Percentiles rank a stretch among this genome's conserved stretches.
These are phyloP conservation scores for Leucania comma DNA, from an alignment of 2,888 invertebrate species.

Conservation along the genomic window DNA sequence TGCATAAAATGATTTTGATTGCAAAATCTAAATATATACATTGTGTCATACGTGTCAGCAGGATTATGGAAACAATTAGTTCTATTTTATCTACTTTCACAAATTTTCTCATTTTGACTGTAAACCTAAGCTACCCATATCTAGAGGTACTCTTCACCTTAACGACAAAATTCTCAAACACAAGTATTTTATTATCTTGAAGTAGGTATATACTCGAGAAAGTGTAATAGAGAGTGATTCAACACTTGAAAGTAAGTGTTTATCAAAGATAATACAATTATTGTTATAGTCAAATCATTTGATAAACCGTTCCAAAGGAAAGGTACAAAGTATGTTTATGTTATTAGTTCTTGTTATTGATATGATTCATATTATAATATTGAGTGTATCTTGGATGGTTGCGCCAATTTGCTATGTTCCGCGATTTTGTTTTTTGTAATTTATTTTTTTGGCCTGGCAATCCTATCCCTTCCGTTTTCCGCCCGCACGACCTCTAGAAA, in stretches of 20 bases:
- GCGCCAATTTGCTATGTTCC: no score
- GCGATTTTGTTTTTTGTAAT: no score
- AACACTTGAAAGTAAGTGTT: conserved; percentile 22
- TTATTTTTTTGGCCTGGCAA: no score
- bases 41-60: not conserved
- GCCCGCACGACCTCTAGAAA: no score
- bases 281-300: not conserved
- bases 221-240: conserved; percentile 3
- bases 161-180: conserved; percentile 8
- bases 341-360: not conserved
- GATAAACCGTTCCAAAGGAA: not conserved
- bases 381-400: no score
- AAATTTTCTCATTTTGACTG: not conserved
- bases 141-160: not conserved
- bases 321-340: not conserved
- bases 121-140: no score
- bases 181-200: conserved; percentile 10
- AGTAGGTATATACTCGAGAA: conserved; percentile 10
- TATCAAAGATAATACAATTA: conserved; percentile 21
- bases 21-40: no score
- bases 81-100: not conserved
- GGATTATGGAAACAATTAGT: not conserved
- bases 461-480: no score
- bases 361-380: not conserved
- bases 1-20: conserved; percentile 9